Evolutionary conservation across 2,797 vertebrate species (phyloP), one percentile per base, ranked within the genome.

Genomic region (Oceanodroma leucorhoa): DNA sequence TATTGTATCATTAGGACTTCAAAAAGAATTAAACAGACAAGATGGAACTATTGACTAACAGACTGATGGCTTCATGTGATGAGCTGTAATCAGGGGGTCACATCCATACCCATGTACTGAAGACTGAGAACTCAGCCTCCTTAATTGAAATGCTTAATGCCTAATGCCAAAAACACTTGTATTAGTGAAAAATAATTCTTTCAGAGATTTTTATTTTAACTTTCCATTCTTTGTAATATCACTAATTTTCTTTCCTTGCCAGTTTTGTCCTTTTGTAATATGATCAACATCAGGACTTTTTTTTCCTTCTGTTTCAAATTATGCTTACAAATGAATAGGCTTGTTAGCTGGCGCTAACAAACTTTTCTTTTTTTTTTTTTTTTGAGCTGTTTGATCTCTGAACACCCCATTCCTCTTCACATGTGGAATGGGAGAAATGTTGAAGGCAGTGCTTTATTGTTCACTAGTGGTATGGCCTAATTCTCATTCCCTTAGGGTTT

Each of bases 251-350:
- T 69, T 88, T 90, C 61, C n/a, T 81, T 91, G 73, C 43, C 84
- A 88, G n/a, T 78, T 94, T 83, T 95, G 67, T 92, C 45, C 64
- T 90, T 89, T 72, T 72, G 32, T 75, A 82, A 61, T 91, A 34
- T 0, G 16, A 77, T 69, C 60, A 75, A 57, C 65, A 26, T 69
- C 30, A 24, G 46, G 65, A 72, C 9, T 24, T 45, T 48, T 81
- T 66, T 10, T 27, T 16, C 58, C 69, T 92, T 85, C 92, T 97
- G 94, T 91, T 95, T 96, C 65, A 72, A 89, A 91, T 96, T 93
- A 93, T 3, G 14, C 32, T 58, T 69, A 51, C 41, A 86, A 94
- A 90, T 14, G 69, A 92, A 78, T 32, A 81, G 38, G 38, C 69
- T 96, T 58, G 55, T 93, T 96, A 94, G 81, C 61, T 81, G 43